Evolutionary conservation across 2,888 invertebrate species (phyloP), one percentile per base, ranked within the genome.

Genomic region (Andrena minutula): DNA sequence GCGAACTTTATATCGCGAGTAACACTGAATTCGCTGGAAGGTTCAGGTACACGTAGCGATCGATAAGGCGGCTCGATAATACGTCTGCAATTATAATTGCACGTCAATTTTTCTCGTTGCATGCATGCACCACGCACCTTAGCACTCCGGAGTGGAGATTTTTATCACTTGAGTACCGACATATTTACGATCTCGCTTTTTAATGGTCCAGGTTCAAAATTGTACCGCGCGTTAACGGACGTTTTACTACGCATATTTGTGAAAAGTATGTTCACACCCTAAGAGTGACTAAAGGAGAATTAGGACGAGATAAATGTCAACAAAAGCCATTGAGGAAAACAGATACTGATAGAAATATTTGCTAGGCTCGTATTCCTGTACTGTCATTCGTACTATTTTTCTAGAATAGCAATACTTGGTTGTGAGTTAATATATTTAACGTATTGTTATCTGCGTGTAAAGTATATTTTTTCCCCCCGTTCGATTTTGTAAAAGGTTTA

Each of bases 351-450:
- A 56, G 56, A 56, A 58, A 32, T 64, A 47, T 47, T 75, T 20
- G 10, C 23, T 77, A 28, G 16, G 41, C 49, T 75, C 26, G 32
- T 73, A 16, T 58, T 65, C 61, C 16, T 51, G 41, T 49, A 23
- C 35, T 49, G 30, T 41, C 71, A 35, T 69, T 51, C 8, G 8
- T 51, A 30, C 23, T 28, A 53, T 51, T 66, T 58, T 63, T 51
- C 35, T 68, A 82, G 75, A 23, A 35, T 64, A 68, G 32, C 20
- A 23, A 32, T 47, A 51, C 56, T 77, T 66, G 56, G 51, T 79
- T 69, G 71, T 41, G 47, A 79, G 63, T 49, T 30, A 20, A 58
- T 61, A 70, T 66, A 60, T 83, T 76, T 41, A 41, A 69, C n/a
- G 63, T 58, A 69, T 16, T 75, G 61, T 70, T 69, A 69, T 32